phyloP scores from a whole-genome alignment of 2,888 invertebrate species.

The Ypsolopha sequella region DNA sequence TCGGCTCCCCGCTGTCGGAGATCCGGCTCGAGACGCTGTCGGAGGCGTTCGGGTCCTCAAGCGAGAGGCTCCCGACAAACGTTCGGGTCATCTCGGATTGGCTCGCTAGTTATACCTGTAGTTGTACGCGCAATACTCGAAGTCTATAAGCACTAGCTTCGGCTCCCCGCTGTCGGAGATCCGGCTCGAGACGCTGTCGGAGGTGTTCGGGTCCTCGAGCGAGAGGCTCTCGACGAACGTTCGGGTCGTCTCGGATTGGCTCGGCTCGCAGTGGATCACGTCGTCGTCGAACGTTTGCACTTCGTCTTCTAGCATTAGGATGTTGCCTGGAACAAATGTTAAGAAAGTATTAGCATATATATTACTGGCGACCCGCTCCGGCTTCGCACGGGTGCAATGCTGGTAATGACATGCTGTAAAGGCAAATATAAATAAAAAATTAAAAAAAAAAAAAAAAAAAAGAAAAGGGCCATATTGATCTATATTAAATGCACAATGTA shows the following conservation, averaged over 20 bases:
- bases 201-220: slow-evolving; percentile 40
- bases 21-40: slow-evolving; percentile 42
- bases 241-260: slow-evolving; percentile 6
- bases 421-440: too few species aligned
- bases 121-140: slow-evolving; percentile 96
- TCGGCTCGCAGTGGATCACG: slow-evolving; percentile 14
- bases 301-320: slow-evolving; percentile 58
- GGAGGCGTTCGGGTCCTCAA: slow-evolving; percentile 40
- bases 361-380: too few species aligned
- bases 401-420: too few species aligned
- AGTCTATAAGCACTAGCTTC: slow-evolving; percentile 86
- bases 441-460: too few species aligned
- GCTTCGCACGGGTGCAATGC: too few species aligned
- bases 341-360: too few species aligned
- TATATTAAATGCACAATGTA: too few species aligned
- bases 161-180: slow-evolving; percentile 63
- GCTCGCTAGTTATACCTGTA: slow-evolving; percentile 11
- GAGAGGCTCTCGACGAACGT: slow-evolving; percentile 9
- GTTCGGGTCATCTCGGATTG: background rate
- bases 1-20: slow-evolving; percentile 64
- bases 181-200: slow-evolving; percentile 38
- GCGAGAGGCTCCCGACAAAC: slow-evolving; percentile 8
- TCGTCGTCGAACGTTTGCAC: slow-evolving; percentile 19
- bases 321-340: slow-evolving; percentile 50
- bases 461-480: too few species aligned